Evolutionary conservation across 2,113 vertebrate species (phyloP).

Genomic region (Hassar affinis): DNA sequence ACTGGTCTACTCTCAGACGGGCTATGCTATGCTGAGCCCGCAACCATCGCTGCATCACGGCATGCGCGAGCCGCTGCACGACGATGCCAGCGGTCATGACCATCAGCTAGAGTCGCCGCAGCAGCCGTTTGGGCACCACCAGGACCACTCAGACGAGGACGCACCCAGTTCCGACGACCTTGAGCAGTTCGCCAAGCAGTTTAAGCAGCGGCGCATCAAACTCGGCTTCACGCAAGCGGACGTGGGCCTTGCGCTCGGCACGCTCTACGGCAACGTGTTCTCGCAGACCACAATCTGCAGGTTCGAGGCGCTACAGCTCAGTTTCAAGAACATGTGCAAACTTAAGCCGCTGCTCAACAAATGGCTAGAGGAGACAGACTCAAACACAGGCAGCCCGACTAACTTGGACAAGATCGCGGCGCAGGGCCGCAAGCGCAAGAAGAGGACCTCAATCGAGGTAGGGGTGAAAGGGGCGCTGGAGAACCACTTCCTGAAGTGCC

Average conservation of each 20-base stretch:
- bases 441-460: conserved; percentile 98
- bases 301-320: conserved; percentile 97
- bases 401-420: conserved; percentile 98
- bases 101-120: conserved; percentile 82
- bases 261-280: conserved; percentile 97
- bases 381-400: conserved; percentile 93
- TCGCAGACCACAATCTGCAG: conserved; percentile 98
- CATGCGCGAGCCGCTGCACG: conserved; percentile 86
- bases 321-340: conserved; percentile 99
- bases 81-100: conserved; percentile 79
- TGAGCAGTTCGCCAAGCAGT: conserved; percentile 99
- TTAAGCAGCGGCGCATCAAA: conserved; percentile 98
- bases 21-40: conserved; percentile 87
- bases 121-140: conserved; percentile 85
- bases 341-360: conserved; percentile 95
- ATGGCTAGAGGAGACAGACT: conserved; percentile 99
- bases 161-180: conserved; percentile 97
- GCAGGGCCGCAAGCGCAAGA: conserved; percentile 97
- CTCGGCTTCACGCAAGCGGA: conserved; percentile 98
- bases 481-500: conserved; percentile 98
- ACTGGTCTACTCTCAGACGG: conserved; percentile 86
- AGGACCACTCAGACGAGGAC: conserved; percentile 95
- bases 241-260: conserved; percentile 94
- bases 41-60: conserved; percentile 81
- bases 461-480: conserved; percentile 97